Base-by-base conservation (phyloP, 2,888 invertebrate genomes). In the Lasioglossum pauxillum region DNA sequence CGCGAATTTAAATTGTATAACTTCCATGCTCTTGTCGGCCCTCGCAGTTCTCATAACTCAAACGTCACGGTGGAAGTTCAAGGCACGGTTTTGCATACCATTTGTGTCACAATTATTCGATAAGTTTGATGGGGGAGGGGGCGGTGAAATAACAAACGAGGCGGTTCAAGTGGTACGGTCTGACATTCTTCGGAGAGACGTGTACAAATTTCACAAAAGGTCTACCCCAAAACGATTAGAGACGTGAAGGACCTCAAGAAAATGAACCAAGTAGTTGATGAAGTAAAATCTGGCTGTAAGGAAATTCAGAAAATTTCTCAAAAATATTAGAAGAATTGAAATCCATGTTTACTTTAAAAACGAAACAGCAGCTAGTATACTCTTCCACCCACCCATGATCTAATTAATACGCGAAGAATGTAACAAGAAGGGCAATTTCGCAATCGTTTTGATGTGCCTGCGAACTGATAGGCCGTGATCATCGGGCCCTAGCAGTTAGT, bases 1-100 rank as follows among this genome's bases (percentile, higher is more conserved):
- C 60, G 38, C 31, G 72, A 81, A 72, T 76, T 80, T 67, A 80
- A 75, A 80, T 75, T 67, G 38, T 49, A 57, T 75, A 75, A 72
- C 53, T 67, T 77, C 35, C 35, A 71, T 35, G 31, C 64, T 19
- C 19, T 64, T 64, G 64, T 31, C 64, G 64, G 64, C 31, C 64
- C 46, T n/a, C 23, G 14, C 19, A 7, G 19, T 53, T 38, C 49
- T 46, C 49, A 35, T 49, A 53, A 75, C 53, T 53, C 49, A 74
- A 74, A 74, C 35, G 46, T 74, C 74, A 74, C 74, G 31, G 49
- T 49, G 31, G 31, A 73, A 73, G 31, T 73, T 44, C 72, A 72
- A 72, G 38, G 44, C 72, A 72, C 27, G n/a, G 41, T 73, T 73
- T 73, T 31, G 46, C 27, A 46, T 49, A 3, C 23, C 38, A 69